Evolutionary conservation across 2,113 vertebrate genomes (phyloP), one percentile per base, ranked within the genome.

Genomic region (Ageneiosus marmoratus): DNA sequence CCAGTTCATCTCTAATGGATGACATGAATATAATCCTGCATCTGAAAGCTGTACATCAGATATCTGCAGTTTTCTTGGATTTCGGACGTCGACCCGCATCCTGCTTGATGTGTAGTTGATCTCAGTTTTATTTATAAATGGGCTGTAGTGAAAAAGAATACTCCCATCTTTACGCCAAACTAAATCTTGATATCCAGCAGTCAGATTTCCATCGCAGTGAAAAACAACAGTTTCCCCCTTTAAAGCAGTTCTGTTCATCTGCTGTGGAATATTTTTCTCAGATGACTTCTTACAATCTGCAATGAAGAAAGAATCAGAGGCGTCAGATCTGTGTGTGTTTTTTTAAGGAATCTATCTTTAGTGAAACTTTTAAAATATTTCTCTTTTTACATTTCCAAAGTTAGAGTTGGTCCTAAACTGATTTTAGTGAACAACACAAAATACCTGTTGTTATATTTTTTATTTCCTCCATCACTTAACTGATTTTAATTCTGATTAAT

Each of bases 211-310:
- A 77, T 77, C 55, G 34, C 81, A 83, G 62, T 22, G 48, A 2
- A 83, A 74, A 77, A 83, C 37, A 44, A 83, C 73, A 29, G 32
- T 77, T 22, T 83, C 81, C 44, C 81, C 81, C 50, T 44, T 16
- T 12, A 4, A 20, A 44, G 51, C 73, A 50, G 27, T 77, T 51
- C 1, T 56, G 73, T 69, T 56, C 10, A 67, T 67, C 18, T 7
- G 32, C 2, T 16, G 50, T n/a, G 2, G 4, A 41, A 37, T 27
- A 51, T 22, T n/a, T 12, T 0, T 65, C 2, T 76, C 22, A 51
- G 16, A 2, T 63, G 53, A 22, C 5, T 20, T 22, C 13, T 48
- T 44, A 24, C 1, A 69, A 44, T 69, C 81, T 83, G 81, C 11
- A 60, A 5, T 2, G 53, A 48, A 1, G 51, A 53, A 82, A 51